These are phyloP conservation scores for Mormyrus iriodes DNA, from an alignment of 2,113 vertebrate genomes.

Conservation along the genomic window DNA sequence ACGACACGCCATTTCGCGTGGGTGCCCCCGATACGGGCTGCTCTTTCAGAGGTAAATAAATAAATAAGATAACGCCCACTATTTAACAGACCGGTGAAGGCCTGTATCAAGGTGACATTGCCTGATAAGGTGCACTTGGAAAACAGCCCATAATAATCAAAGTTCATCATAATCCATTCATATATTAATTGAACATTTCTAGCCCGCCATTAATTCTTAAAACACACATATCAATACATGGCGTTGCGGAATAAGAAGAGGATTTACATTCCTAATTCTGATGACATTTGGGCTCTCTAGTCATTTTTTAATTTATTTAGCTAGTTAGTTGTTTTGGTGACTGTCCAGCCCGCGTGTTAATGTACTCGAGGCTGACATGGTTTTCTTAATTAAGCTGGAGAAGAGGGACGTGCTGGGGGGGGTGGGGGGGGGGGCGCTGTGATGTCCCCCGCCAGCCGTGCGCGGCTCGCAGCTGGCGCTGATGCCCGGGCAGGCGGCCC, in stretches of 20 bases:
- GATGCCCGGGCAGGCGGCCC: slow-evolving; percentile 65
- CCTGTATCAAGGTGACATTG: slow-evolving; percentile 65
- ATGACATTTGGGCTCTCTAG: slow-evolving; percentile 64
- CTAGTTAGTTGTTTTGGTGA: slow-evolving; percentile 58
- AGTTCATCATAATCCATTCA: slow-evolving; percentile 68
- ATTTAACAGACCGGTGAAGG: slow-evolving; percentile 62
- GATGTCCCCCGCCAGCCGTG: slow-evolving; percentile 43
- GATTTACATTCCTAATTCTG: slow-evolving; percentile 71
- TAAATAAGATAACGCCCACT: slow-evolving; percentile 53
- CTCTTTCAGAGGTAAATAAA: slow-evolving; percentile 48
- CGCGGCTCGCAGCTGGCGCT: slow-evolving; percentile 55
- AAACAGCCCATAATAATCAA: slow-evolving; percentile 65
- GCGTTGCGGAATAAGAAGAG: slow-evolving; percentile 61
- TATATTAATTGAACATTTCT: slow-evolving; percentile 74
- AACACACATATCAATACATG: slow-evolving; percentile 57
- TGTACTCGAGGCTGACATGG: slow-evolving; percentile 51
- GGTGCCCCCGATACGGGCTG: slow-evolving; percentile 39
- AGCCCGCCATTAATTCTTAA: slow-evolving; percentile 58
- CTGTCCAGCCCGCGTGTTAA: slow-evolving; percentile 55
- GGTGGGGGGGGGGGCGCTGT: slow-evolving; percentile 41
- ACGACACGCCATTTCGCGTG: slow-evolving; percentile 35
- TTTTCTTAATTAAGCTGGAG: slow-evolving; percentile 62
- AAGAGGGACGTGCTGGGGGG: slow-evolving; percentile 53
- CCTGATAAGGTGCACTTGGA: slow-evolving; percentile 69
- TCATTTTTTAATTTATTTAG: slow-evolving; percentile 57